A percentile compares a stretch with the other conserved stretches of the same genome.
phyloP scores from a whole-genome alignment of 1,140 invertebrate species.

The Apis mellifera region Amel_HAv3.1 CM009933.2:12961501-12962000 shows the following conservation, averaged over 20 bases:
- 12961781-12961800: slow-evolving; percentile 29
- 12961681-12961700: slow-evolving; percentile 29
- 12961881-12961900: background rate
- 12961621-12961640: background rate
- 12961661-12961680: slow-evolving; percentile 8
- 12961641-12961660: background rate
- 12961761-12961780: slow-evolving; percentile 41
- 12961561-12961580: no score
- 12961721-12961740: slow-evolving; percentile 29
- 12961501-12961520: background rate
- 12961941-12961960: no score
- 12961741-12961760: slow-evolving; percentile 2
- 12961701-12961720: slow-evolving; percentile 27
- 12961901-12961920: background rate
- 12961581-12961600: background rate
- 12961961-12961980: background rate
- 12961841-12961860: slow-evolving; percentile 39
- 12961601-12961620: background rate
- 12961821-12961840: slow-evolving; percentile 21
- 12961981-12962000: background rate
- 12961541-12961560: background rate
- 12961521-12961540: background rate
- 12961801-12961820: slow-evolving; percentile 68
- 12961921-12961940: background rate
- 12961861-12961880: no score